These are phyloP conservation scores for Thunnus thynnus DNA, from an alignment of 2,113 vertebrate genomes.

Conservation along the genomic window DNA sequence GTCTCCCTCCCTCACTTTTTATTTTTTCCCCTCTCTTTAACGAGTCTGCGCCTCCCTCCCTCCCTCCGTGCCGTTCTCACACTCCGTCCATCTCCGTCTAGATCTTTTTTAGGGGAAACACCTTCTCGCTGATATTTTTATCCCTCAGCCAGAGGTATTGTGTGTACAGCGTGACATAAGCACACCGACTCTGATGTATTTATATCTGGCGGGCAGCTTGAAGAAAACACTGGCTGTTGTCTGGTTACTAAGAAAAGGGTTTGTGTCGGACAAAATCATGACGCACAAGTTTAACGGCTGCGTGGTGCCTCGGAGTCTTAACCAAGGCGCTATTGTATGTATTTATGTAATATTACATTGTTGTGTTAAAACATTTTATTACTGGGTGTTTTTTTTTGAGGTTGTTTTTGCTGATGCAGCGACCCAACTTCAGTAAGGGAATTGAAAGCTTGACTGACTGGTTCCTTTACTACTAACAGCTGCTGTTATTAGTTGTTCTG, in stretches of 20 bases:
- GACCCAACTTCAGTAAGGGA: background rate
- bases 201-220: slow-evolving; percentile 46
- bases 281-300: slow-evolving; percentile 18
- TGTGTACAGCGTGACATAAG: slow-evolving; percentile 38
- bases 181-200: slow-evolving; percentile 44
- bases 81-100: slow-evolving; percentile 63
- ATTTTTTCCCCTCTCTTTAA: slow-evolving; percentile 35
- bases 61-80: slow-evolving; percentile 39
- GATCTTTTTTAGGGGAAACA: slow-evolving; percentile 70
- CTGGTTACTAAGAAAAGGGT: background rate
- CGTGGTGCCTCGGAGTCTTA: slow-evolving; percentile 27
- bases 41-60: slow-evolving; percentile 1
- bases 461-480: too few relatives aligned
- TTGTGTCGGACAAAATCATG: slow-evolving; percentile 1
- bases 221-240: slow-evolving; percentile 9
- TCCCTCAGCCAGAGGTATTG: slow-evolving; percentile 68
- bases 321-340: slow-evolving; percentile 50
- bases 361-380: background rate
- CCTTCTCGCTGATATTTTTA: slow-evolving; percentile 77
- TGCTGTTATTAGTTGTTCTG: too few relatives aligned
- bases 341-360: slow-evolving; percentile 10
- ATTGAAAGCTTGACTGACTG: background rate
- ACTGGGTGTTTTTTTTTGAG: background rate
- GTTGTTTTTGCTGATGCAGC: background rate
- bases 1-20: background rate